These are phyloP conservation scores for Pogona vitticeps DNA, from an alignment of 2,113 vertebrate genomes.

Conservation along the genomic window DNA sequence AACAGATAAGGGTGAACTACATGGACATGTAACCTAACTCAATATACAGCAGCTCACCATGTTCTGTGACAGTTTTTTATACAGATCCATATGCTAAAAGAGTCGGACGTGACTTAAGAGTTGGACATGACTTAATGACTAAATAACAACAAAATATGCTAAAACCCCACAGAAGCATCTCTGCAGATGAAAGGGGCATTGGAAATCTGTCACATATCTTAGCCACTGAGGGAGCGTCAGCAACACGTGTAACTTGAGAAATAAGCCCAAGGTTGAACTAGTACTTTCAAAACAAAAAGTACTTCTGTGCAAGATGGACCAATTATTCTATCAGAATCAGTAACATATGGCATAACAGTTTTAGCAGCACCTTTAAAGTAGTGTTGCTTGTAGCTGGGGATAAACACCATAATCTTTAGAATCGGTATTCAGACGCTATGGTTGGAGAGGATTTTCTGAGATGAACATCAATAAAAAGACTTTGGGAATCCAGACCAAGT, in stretches of 20 bases:
- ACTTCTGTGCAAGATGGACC: too few relatives aligned
- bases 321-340: background rate
- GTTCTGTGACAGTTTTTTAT: background rate
- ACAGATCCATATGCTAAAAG: too few relatives aligned
- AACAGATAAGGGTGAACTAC: background rate
- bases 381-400: background rate
- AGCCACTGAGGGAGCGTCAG: background rate
- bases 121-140: too few relatives aligned
- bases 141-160: too few relatives aligned
- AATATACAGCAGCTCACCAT: background rate
- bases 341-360: background rate
- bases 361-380: background rate
- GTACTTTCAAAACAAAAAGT: background rate
- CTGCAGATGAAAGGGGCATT: background rate
- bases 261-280: background rate
- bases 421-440: conserved; percentile 24
- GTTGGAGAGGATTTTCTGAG: conserved; percentile 57
- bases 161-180: too few relatives aligned
- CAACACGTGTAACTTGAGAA: background rate
- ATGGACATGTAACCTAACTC: background rate
- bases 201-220: background rate
- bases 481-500: conserved; percentile 3
- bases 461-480: conserved; percentile 23
- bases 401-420: conserved; percentile 28
- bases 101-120: too few relatives aligned